These are phyloP conservation scores for Dinoponera quadriceps DNA, from an alignment of 1,140 invertebrate genomes.

Conservation along the genomic window DNA sequence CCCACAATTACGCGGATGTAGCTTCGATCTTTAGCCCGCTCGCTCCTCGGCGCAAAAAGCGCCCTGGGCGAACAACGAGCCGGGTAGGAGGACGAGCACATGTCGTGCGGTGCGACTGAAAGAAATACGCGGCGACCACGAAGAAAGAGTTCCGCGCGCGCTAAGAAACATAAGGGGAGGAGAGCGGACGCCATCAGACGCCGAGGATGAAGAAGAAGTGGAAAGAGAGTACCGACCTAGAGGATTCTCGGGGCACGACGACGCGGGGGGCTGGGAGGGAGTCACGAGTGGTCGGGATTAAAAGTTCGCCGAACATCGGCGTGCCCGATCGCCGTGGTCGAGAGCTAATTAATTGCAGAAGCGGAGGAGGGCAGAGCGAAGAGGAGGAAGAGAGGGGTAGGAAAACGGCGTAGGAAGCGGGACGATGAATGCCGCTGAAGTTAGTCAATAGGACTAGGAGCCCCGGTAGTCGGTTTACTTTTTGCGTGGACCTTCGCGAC, in stretches of 20 bases:
- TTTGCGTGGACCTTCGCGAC: conserved; percentile 77
- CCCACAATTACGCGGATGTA: conserved; percentile 42
- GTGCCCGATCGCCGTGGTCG: conserved; percentile 74
- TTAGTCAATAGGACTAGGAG: conserved; percentile 76
- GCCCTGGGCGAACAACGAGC: neutral
- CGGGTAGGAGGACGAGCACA: conserved; percentile 39
- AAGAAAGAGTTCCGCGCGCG: conserved; percentile 47
- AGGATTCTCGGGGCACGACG: conserved; percentile 63
- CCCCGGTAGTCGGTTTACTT: conserved; percentile 77
- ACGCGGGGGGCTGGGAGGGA: conserved; percentile 65
- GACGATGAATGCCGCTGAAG: conserved; percentile 73
- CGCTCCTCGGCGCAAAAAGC: conserved; percentile 33
- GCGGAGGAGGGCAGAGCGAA: conserved; percentile 11
- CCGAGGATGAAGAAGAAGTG: conserved; percentile 45
- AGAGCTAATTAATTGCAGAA: conserved; percentile 83
- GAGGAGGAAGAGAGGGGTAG: conserved; percentile 39
- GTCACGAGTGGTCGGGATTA: conserved; percentile 79
- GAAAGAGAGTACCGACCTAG: conserved; percentile 49
- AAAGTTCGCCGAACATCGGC: conserved; percentile 81
- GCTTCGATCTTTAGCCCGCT: conserved; percentile 19
- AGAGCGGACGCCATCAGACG: neutral
- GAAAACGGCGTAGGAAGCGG: conserved; percentile 58
- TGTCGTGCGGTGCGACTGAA: conserved; percentile 42
- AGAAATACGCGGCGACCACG: conserved; percentile 51
- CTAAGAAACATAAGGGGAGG: neutral